Percentiles rank a stretch among this genome's conserved stretches.
Conservation (phyloP, 2,113 vertebrate species). For the Corythaeola cristata region DNA sequence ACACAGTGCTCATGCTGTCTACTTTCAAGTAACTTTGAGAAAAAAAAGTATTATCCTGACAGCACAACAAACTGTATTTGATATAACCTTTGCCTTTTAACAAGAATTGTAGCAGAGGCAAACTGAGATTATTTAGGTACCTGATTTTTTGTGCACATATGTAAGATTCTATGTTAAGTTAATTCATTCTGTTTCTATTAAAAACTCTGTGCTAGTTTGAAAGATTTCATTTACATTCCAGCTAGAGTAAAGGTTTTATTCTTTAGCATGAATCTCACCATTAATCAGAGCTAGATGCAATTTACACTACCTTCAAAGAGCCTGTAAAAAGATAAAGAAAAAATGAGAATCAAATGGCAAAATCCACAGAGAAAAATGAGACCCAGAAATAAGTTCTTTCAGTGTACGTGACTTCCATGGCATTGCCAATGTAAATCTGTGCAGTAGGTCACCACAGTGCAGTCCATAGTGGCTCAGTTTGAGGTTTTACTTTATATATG, state of each 20-base stretch:
- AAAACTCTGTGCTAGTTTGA: background rate
- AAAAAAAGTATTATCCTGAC: background rate
- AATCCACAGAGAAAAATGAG: conserved; percentile 40
- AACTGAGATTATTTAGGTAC: background rate
- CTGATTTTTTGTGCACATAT: background rate
- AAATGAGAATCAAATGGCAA: conserved; percentile 55
- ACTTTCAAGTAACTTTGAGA: background rate
- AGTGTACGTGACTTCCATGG: conserved; percentile 40
- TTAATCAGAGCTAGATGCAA: conserved; percentile 40
- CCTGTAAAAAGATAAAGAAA: conserved; percentile 55
- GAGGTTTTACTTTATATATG: background rate
- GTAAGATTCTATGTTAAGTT: background rate
- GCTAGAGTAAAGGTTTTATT: conserved; percentile 24
- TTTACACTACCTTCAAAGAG: conserved; percentile 48
- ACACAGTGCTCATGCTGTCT: background rate
- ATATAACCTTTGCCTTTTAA: background rate
- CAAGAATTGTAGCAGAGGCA: background rate
- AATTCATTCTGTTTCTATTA: background rate
- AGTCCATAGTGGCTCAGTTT: conserved; percentile 17
- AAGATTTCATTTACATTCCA: conserved; percentile 12
- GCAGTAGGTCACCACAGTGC: conserved; percentile 42
- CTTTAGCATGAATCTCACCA: conserved; percentile 18
- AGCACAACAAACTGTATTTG: background rate
- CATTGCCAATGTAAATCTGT: conserved; percentile 62
- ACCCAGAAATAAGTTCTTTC: conserved; percentile 64